A percentile compares a stretch with the other conserved stretches of the same genome.
These are phyloP conservation scores for Pachymerium ferrugineum DNA, from an alignment of 2,888 invertebrate genomes.

Conservation along the genomic window DNA sequence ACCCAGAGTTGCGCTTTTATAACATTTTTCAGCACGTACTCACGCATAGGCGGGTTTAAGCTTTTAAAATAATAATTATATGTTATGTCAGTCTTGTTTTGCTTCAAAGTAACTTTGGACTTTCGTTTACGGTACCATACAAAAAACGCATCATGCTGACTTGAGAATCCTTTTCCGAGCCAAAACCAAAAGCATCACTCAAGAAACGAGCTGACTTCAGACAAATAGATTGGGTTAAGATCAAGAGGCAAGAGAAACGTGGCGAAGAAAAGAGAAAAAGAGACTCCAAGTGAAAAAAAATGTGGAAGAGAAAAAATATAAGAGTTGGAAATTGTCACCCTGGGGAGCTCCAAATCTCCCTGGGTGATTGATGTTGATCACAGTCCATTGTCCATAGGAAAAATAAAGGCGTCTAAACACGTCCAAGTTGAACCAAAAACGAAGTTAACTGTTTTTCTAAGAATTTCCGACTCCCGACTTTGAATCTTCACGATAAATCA, in stretches of 20 bases:
- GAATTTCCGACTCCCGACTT: no score
- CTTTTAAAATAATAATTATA: neutral
- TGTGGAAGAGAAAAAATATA: neutral
- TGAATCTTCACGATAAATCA: no score
- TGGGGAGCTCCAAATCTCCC: neutral
- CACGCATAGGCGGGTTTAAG: neutral
- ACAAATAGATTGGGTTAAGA: slow-evolving; percentile 15
- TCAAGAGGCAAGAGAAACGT: neutral
- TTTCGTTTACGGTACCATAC: no score
- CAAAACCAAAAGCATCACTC: neutral
- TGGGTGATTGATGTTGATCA: neutral
- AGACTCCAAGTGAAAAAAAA: no score
- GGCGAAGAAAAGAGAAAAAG: no score
- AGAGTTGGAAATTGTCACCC: slow-evolving; percentile 1
- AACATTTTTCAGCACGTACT: neutral
- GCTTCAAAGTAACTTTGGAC: neutral
- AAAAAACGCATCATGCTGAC: neutral
- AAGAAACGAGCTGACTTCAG: neutral
- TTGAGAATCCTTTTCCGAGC: neutral
- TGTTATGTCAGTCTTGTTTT: neutral
- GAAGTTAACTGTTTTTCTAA: no score
- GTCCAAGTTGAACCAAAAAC: no score
- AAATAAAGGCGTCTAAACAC: no score
- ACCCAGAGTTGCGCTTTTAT: neutral
- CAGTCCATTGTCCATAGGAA: slow-evolving; percentile 15